Evolutionary conservation across 1,140 invertebrate genomes (phyloP).

Genomic region (Hylyphantes graminicola): DNA sequence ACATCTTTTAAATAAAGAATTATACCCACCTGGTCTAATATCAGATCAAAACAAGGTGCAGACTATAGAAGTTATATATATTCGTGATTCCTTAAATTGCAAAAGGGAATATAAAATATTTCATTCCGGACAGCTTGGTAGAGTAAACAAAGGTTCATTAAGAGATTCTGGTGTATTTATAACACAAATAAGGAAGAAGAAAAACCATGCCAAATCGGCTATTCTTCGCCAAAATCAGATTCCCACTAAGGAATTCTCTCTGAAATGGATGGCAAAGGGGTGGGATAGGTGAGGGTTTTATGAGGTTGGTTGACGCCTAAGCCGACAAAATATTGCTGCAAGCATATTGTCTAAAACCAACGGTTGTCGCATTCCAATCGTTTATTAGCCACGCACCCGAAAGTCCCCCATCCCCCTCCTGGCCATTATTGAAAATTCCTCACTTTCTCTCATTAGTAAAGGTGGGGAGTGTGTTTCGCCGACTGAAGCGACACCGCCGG

Average conservation of each 20-base stretch:
- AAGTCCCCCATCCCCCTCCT: constrained; percentile 24
- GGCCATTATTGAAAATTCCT: constrained; percentile 62
- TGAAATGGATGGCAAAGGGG: constrained; percentile 53
- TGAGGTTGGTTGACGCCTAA: constrained; percentile 61
- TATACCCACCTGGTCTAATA: too few species aligned
- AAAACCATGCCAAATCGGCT: not conserved
- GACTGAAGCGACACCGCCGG: constrained; percentile 21
- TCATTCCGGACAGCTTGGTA: too few species aligned
- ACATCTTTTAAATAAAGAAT: too few species aligned
- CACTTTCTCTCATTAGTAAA: constrained; percentile 51
- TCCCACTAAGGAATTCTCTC: constrained; percentile 3
- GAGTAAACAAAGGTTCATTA: too few species aligned
- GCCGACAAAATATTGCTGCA: constrained; percentile 62
- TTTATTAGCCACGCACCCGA: constrained; percentile 59
- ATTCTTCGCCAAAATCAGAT: constrained; percentile 33
- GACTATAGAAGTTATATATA: too few species aligned
- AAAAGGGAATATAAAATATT: too few species aligned
- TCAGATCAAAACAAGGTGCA: too few species aligned
- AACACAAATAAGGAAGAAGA: too few species aligned
- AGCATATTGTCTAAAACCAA: constrained; percentile 62
- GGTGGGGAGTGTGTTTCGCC: not conserved
- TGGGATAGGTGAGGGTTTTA: constrained; percentile 56
- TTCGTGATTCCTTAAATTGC: too few species aligned
- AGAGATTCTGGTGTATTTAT: too few species aligned
- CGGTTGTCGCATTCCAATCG: constrained; percentile 61